Percentiles rank a stretch among this genome's conserved stretches.
Conservation (phyloP, 2,797 vertebrate genomes). For the Danio jaintianensis region DNA sequence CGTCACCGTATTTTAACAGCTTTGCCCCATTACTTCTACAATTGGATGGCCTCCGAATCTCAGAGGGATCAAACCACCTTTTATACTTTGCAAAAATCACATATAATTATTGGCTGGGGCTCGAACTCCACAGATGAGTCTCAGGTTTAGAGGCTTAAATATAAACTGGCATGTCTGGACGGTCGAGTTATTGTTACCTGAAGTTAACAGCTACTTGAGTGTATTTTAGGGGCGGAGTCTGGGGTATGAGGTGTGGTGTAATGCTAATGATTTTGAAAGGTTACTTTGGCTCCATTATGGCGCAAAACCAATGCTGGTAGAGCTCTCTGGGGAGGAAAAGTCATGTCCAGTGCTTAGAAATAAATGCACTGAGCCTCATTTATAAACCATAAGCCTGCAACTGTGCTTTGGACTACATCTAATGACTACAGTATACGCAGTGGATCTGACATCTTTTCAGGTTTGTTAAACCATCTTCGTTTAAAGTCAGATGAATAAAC, state of each 20-base stretch:
- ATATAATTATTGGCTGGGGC: conserved; percentile 34
- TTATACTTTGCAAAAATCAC: conserved; percentile 46
- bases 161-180: neutral
- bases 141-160: conserved; percentile 2
- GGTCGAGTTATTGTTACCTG: conserved; percentile 4
- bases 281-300: neutral
- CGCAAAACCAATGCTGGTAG: neutral
- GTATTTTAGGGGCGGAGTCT: neutral
- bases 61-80: conserved; percentile 23
- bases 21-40: conserved; percentile 47
- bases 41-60: conserved; percentile 33
- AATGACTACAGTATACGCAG: neutral
- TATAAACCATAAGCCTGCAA: neutral
- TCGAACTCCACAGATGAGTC: neutral
- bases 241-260: neutral
- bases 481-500: neutral
- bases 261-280: neutral
- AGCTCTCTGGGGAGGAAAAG: neutral
- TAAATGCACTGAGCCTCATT: conserved; percentile 13
- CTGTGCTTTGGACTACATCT: conserved; percentile 2
- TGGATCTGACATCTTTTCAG: neutral
- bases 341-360: neutral
- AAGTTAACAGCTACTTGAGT: neutral
- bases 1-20: conserved; percentile 39
- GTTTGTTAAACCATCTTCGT: neutral